Evolutionary conservation across 2,888 invertebrate species (phyloP).

Genomic region (Ethmia dodecea): DNA sequence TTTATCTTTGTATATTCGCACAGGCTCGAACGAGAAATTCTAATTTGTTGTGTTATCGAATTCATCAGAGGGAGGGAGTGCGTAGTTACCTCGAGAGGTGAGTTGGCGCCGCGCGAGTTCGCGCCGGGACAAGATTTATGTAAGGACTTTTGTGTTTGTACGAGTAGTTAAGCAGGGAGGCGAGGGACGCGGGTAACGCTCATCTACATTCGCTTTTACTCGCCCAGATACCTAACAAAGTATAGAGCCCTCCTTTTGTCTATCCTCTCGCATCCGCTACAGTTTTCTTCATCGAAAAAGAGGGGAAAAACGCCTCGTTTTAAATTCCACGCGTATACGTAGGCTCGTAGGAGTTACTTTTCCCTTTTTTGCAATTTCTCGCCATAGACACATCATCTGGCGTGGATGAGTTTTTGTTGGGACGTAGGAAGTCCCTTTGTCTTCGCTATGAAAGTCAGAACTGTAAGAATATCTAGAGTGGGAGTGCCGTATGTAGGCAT

Average conservation of each 20-base stretch:
- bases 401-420: conserved; percentile 75
- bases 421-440: conserved; percentile 71
- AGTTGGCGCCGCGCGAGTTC: conserved; percentile 50
- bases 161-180: conserved; percentile 64
- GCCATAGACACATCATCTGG: conserved; percentile 75
- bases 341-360: conserved; percentile 24
- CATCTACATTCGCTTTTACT: conserved; percentile 70
- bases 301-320: conserved; percentile 62
- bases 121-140: conserved; percentile 72
- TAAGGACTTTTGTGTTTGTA: conserved; percentile 75
- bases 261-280: conserved; percentile 62
- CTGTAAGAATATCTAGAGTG: conserved; percentile 64
- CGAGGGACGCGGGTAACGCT: conserved; percentile 43
- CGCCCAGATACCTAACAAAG: conserved; percentile 60
- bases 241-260: conserved; percentile 62
- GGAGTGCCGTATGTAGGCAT: conserved; percentile 52
- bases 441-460: conserved; percentile 70
- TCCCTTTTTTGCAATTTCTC: conserved; percentile 67
- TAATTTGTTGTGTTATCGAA: conserved; percentile 67
- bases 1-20: conserved; percentile 43
- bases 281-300: conserved; percentile 57
- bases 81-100: conserved; percentile 57
- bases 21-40: conserved; percentile 39
- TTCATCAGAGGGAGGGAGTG: conserved; percentile 45
- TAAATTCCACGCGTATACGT: conserved; percentile 52